These are phyloP conservation scores for Colistium nudipinnis DNA, from an alignment of 2,113 vertebrate species.

Conservation along the genomic window DNA sequence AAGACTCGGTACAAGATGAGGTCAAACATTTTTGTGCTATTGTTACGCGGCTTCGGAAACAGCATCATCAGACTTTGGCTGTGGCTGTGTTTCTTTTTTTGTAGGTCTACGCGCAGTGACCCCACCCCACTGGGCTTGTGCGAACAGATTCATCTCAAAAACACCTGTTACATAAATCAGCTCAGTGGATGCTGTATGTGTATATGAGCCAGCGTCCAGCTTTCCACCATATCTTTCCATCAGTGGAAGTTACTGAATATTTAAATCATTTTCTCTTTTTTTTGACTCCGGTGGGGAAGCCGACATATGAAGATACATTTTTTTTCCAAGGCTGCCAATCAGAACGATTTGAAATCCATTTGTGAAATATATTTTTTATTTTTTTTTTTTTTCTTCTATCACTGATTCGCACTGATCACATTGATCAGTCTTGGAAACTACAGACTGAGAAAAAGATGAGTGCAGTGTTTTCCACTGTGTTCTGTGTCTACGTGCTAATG, in stretches of 20 bases:
- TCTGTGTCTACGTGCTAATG: constrained; percentile 86
- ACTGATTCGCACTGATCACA: constrained; percentile 98
- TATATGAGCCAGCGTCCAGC: constrained; percentile 27
- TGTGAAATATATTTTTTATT: constrained; percentile 86
- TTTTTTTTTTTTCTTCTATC: constrained; percentile 72
- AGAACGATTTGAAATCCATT: constrained; percentile 85
- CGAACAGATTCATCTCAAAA: constrained; percentile 50
- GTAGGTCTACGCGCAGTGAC: not conserved
- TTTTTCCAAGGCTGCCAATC: constrained; percentile 89
- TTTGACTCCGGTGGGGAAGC: constrained; percentile 87
- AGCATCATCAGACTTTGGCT: not conserved
- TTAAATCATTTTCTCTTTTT: constrained; percentile 45
- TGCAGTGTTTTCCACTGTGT: constrained; percentile 98
- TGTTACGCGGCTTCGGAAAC: constrained; percentile 12
- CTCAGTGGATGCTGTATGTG: constrained; percentile 28
- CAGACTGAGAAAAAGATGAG: constrained; percentile 84
- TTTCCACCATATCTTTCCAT: constrained; percentile 80
- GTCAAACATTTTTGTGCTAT: constrained; percentile 3
- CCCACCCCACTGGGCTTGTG: constrained; percentile 19
- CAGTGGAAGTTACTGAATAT: constrained; percentile 64
- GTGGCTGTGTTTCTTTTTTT: not conserved
- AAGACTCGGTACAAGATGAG: constrained; percentile 52
- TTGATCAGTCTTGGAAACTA: constrained; percentile 95
- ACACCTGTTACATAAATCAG: constrained; percentile 45
- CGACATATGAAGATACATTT: constrained; percentile 61